These are phyloP conservation scores for Pachyrhynchus sulphureomaculatus DNA, from an alignment of 1,140 invertebrate species.

Conservation along the genomic window DNA sequence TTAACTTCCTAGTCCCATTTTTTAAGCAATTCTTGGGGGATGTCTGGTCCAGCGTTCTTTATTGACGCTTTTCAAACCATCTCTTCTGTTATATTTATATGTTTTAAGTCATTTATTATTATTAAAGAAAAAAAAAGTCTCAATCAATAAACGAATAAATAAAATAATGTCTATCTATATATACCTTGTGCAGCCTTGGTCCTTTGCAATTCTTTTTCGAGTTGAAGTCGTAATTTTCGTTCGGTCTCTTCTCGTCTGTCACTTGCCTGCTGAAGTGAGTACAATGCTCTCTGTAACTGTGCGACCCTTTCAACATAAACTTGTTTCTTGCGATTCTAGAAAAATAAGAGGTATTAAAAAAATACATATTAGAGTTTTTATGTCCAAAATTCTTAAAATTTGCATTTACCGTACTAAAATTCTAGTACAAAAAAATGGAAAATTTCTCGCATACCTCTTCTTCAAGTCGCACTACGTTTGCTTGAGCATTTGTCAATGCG, in stretches of 20 bases:
- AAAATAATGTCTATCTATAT: too few species aligned
- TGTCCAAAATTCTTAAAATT: too few species aligned
- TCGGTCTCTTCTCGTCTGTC: constrained; percentile 84
- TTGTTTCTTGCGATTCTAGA: constrained; percentile 77
- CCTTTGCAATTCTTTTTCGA: constrained; percentile 78
- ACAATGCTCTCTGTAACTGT: constrained; percentile 79
- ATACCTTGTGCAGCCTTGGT: constrained; percentile 49
- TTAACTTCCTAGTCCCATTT: too few species aligned
- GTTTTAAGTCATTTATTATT: too few species aligned
- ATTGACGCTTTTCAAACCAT: constrained; percentile 47
- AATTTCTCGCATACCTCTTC: constrained; percentile 67
- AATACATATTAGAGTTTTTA: too few species aligned
- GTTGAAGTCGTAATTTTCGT: constrained; percentile 72
- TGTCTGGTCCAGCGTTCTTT: too few species aligned
- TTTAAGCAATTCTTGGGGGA: too few species aligned
- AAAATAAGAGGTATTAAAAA: too few species aligned
- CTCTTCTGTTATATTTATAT: not conserved
- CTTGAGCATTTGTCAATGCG: constrained; percentile 86
- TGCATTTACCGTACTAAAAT: too few species aligned
- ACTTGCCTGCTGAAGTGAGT: constrained; percentile 78
- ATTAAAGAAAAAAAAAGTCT: not conserved
- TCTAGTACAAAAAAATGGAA: too few species aligned
- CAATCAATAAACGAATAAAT: not conserved
- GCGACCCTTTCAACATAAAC: constrained; percentile 81
- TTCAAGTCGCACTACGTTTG: constrained; percentile 84